Evolutionary conservation across 2,888 invertebrate genomes (phyloP), one percentile per base, ranked within the genome.

Genomic region (Stenodera caucasica): DNA sequence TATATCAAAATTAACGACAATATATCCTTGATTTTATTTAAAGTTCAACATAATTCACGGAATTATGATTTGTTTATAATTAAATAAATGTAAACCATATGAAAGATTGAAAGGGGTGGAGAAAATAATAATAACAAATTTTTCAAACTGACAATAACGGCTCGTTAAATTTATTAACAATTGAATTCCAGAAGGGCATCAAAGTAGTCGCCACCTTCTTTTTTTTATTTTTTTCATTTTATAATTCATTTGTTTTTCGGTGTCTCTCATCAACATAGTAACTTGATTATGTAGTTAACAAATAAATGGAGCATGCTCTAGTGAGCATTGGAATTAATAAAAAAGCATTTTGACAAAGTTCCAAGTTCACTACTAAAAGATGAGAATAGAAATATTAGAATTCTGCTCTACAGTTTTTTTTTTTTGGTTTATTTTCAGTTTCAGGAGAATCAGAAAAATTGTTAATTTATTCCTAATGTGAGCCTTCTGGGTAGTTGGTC

Each of bases 41-140:
- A 15, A 37, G 15, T 1, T 4, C 11, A 45, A 21, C 45, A 45
- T 45, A 45, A 23, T 45, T 45, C 45, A 23, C 4, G 6, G 21
- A 45, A 45, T 45, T 45, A 45, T 23, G 45, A 45, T 45, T 45
- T 45, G 45, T 45, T 45, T 45, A 45, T 45, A 45, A 45, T 45
- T 14, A 40, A 45, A 45, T 45, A 12, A 45, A 45, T 45, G 45
- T 45, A 45, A 45, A 45, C 45, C 21, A 45, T 45, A 45, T 23
- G 45, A 21, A 9, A 45, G 40, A 40, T 40, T 40, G 7, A 40
- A 40, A 18, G 40, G 15, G 18, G 40, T 15, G 26, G 26, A 26
- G 26, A 26, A 26, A 37, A 37, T 37, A n/a, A 37, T 37, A n/a
- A 26, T 26, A 26, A 26, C 26, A 26, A 26, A 26, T 26, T 26